These are phyloP conservation scores for Tragulus kanchil DNA, from an alignment of 2,113 vertebrate genomes.

Conservation along the genomic window DNA sequence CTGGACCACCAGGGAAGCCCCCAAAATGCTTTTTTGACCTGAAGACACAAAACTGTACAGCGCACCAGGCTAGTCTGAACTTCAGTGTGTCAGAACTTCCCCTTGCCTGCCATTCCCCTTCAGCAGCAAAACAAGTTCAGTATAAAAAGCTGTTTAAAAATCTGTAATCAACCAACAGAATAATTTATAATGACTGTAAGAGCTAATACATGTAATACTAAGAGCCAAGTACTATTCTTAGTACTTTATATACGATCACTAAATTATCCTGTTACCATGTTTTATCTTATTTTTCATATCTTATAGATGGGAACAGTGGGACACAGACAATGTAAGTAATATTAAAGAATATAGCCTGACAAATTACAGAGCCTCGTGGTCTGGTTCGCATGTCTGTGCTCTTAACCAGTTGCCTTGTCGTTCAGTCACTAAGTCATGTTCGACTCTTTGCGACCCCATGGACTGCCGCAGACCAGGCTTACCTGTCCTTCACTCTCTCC, in stretches of 20 bases:
- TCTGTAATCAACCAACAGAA: not conserved
- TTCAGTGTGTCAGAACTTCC: not conserved
- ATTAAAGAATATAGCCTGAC: not conserved
- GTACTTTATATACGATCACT: not conserved
- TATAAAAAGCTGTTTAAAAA: not conserved
- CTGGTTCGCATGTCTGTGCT: not conserved
- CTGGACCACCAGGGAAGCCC: not conserved
- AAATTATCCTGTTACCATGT: not conserved
- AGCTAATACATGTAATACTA: not conserved
- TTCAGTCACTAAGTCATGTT: not conserved
- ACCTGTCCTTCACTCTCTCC: not conserved
- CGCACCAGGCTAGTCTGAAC: not conserved
- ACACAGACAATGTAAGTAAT: not conserved
- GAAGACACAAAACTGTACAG: not conserved
- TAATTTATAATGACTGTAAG: not conserved
- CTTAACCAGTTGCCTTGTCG: not conserved
- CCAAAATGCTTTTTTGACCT: not conserved
- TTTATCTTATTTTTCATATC: slow-evolving; percentile 35
- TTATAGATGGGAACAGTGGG: not conserved
- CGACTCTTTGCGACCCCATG: not conserved
- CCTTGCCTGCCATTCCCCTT: not conserved
- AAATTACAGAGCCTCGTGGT: not conserved
- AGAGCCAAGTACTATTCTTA: not conserved
- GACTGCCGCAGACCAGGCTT: not conserved
- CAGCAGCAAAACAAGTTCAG: not conserved